A percentile compares a stretch with the other conserved stretches of the same genome.
phyloP scores from a whole-genome alignment of 2,888 invertebrate genomes.

The Amiota communis region DNA sequence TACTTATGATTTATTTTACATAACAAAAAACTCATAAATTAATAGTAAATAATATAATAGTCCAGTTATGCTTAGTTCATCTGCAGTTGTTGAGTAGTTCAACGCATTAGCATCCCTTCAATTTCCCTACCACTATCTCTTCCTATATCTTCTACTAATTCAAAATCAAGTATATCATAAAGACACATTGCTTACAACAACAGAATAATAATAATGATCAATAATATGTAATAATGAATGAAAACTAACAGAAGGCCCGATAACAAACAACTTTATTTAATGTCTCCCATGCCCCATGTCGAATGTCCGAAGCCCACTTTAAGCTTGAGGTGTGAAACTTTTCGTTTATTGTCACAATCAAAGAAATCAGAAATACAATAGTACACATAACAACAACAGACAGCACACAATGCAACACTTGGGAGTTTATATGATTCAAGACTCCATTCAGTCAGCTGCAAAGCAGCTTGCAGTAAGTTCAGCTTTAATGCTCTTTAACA shows the following conservation, averaged over 20 bases:
- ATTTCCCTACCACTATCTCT: neutral
- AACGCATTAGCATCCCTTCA: neutral
- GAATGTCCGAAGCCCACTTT: slow-evolving; percentile 47
- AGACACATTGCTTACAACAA: neutral
- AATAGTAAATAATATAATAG: slow-evolving; percentile 62
- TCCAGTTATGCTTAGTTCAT: neutral
- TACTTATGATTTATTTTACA: slow-evolving; percentile 43
- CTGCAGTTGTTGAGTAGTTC: no score
- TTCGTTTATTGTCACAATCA: slow-evolving; percentile 65
- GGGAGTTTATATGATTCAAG: neutral
- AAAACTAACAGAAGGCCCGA: slow-evolving; percentile 45
- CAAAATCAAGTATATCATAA: neutral
- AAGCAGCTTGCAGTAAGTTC: slow-evolving; percentile 30
- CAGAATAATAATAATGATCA: neutral
- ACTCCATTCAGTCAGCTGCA: neutral
- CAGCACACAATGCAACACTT: neutral
- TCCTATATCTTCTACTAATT: neutral
- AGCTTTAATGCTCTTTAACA: slow-evolving; percentile 22
- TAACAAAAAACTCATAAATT: slow-evolving; percentile 56
- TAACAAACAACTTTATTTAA: slow-evolving; percentile 45
- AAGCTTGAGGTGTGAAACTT: slow-evolving; percentile 69
- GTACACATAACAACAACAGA: no score
- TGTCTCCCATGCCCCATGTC: no score
- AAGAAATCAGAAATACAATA: no score
- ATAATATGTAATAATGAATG: no score